Conservation (phyloP, 1,140 invertebrate species). For the Drosophila grimshawi region DNA sequence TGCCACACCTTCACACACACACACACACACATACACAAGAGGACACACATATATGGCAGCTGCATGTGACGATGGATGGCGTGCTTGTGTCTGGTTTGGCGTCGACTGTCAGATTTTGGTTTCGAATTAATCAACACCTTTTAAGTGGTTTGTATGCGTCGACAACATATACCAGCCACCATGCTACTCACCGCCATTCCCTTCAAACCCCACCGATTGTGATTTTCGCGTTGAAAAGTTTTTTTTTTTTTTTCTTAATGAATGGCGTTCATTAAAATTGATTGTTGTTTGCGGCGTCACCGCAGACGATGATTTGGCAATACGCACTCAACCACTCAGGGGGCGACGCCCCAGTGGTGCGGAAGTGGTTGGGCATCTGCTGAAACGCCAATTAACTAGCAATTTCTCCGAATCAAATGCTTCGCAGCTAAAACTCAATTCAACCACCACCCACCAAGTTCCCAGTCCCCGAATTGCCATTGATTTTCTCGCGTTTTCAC, state of each 20-base stretch:
- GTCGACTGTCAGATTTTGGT: slow-evolving; percentile 76
- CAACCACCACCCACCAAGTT: neutral
- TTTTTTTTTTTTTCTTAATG: slow-evolving; percentile 67
- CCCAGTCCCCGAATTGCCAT: slow-evolving; percentile 22
- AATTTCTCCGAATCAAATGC: slow-evolving; percentile 62
- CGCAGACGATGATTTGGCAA: slow-evolving; percentile 68
- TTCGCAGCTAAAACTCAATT: slow-evolving; percentile 6
- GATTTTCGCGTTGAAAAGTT: slow-evolving; percentile 72
- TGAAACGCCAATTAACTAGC: slow-evolving; percentile 79
- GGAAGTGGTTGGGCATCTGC: slow-evolving; percentile 52
- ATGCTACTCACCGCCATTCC: neutral
- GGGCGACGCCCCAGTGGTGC: neutral
- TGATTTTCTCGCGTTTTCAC: slow-evolving; percentile 50
- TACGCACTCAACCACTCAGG: slow-evolving; percentile 34
- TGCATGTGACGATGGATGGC: slow-evolving; percentile 45
- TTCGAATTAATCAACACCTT: slow-evolving; percentile 74
- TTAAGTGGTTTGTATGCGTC: slow-evolving; percentile 70
- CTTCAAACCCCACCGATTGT: slow-evolving; percentile 6
- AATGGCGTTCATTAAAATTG: slow-evolving; percentile 81
- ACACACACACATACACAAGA: slow-evolving; percentile 8
- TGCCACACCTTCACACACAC: slow-evolving; percentile 43
- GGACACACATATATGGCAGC: slow-evolving; percentile 23
- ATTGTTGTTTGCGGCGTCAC: slow-evolving; percentile 71
- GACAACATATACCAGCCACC: slow-evolving; percentile 32
- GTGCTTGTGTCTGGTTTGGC: slow-evolving; percentile 54